These are phyloP conservation scores for Crypturellus undulatus DNA, from an alignment of 2,113 vertebrate genomes.

Conservation along the genomic window DNA sequence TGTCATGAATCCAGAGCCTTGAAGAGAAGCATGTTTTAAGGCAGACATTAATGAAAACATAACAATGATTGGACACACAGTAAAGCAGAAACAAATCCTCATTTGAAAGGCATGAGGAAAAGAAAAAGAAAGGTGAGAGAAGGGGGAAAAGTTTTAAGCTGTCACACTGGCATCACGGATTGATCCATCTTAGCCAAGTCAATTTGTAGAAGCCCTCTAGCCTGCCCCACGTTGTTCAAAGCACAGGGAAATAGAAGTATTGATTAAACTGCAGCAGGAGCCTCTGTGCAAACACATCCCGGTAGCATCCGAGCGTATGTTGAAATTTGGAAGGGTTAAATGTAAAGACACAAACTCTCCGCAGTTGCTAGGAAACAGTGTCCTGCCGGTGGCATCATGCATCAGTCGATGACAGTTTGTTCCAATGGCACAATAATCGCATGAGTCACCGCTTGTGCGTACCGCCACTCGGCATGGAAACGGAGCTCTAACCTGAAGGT, in stretches of 20 bases:
- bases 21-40: neutral
- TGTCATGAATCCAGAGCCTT: neutral
- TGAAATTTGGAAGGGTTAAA: constrained; percentile 26
- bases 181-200: neutral
- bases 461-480: neutral
- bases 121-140: neutral
- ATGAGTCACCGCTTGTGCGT: neutral
- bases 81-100: neutral
- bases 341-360: neutral
- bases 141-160: neutral
- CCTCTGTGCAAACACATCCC: neutral
- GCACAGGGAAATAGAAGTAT: neutral
- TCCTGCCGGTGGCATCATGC: neutral
- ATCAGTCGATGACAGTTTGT: constrained; percentile 8
- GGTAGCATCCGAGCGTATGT: neutral
- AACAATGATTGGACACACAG: neutral
- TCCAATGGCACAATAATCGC: neutral
- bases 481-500: neutral
- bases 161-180: neutral
- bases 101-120: neutral
- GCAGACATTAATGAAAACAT: neutral
- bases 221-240: neutral
- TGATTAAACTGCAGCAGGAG: constrained; percentile 12
- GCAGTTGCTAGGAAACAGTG: constrained; percentile 53
- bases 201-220: neutral